Evolutionary conservation across 2,888 invertebrate species (phyloP).

Genomic region (Serripes groenlandicus): DNA sequence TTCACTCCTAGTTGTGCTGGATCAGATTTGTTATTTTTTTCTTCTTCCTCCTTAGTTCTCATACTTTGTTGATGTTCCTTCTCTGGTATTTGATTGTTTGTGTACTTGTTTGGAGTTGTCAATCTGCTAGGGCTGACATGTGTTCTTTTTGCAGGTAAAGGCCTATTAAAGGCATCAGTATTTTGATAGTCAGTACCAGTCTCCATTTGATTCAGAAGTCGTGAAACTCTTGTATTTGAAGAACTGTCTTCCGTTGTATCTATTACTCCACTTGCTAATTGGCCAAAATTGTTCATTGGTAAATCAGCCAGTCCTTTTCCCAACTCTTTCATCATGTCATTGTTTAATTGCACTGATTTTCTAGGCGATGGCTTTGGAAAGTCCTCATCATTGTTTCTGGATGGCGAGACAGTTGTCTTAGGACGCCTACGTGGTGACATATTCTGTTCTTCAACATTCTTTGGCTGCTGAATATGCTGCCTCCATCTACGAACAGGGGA

Average conservation of each 20-base stretch:
- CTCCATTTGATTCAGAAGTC: slow-evolving; percentile 27
- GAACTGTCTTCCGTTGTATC: slow-evolving; percentile 4
- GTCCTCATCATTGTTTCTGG: slow-evolving; percentile 1
- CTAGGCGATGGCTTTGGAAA: slow-evolving; percentile 53
- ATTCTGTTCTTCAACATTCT: background rate
- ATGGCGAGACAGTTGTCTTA: slow-evolving; percentile 42
- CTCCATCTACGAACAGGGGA: slow-evolving; percentile 18
- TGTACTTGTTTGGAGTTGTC: background rate
- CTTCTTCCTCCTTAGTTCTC: background rate
- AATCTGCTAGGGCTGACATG: slow-evolving; percentile 13
- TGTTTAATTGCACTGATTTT: slow-evolving; percentile 45
- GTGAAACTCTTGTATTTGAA: slow-evolving; percentile 38
- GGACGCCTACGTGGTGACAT: slow-evolving; percentile 40
- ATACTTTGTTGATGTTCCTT: background rate
- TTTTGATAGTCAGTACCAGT: slow-evolving; percentile 1
- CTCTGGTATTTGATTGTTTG: background rate
- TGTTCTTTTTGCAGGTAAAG: slow-evolving; percentile 4
- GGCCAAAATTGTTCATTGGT: slow-evolving; percentile 38
- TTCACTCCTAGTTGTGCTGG: no score
- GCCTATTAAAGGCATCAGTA: background rate
- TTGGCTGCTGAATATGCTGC: slow-evolving; percentile 41
- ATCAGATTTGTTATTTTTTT: no score
- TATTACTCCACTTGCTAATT: slow-evolving; percentile 41
- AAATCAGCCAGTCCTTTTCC: slow-evolving; percentile 22
- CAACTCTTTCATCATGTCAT: background rate